Evolutionary conservation across 2,113 vertebrate genomes (phyloP), one percentile per base, ranked within the genome.

Genomic region (Bagarius yarrelli): DNA sequence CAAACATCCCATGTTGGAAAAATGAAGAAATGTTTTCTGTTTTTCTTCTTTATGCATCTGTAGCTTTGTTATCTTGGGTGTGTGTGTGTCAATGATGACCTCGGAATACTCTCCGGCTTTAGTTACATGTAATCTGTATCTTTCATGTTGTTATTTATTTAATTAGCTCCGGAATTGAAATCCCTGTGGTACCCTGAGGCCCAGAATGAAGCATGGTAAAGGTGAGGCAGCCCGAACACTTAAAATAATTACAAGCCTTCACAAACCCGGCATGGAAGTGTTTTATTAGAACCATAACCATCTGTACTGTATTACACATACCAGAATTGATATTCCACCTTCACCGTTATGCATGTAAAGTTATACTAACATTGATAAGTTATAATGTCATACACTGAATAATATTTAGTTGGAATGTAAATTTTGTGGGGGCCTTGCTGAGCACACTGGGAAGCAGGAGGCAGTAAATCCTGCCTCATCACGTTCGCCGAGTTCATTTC

Each of bases 111-210:
- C 27, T 60, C 47, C 66, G 69, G 81, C 63, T 67, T 73, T 80
- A 56, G 83, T 80, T 80, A 83, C 72, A 80, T 61, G 36, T 83
- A 82, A 85, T 86, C 72, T 50, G 69, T 55, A 36, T 66, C 78
- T 44, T 44, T 78, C 61, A 79, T 71, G 69, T 67, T 57, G 69
- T 52, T 81, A 72, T 83, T 85, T 73, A 66, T 71, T 69, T 36
- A 80, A 81, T 86, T 81, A 86, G 81, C 76, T 79, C 55, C 73
- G 71, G 77, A 78, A 61, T 75, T 81, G 34, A 77, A 52, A 81
- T 82, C 67, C 57, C 81, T 14, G 55, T 36, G 23, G 34, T 16
- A 70, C 66, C 74, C 25, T 56, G 47, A 21, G 56, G 61, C 69
- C 25, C 53, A 12, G 72, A 79, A 25, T 19, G 12, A 30, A 32